These are phyloP conservation scores for Nomada fabriciana DNA, from an alignment of 2,888 invertebrate genomes.

Conservation along the genomic window DNA sequence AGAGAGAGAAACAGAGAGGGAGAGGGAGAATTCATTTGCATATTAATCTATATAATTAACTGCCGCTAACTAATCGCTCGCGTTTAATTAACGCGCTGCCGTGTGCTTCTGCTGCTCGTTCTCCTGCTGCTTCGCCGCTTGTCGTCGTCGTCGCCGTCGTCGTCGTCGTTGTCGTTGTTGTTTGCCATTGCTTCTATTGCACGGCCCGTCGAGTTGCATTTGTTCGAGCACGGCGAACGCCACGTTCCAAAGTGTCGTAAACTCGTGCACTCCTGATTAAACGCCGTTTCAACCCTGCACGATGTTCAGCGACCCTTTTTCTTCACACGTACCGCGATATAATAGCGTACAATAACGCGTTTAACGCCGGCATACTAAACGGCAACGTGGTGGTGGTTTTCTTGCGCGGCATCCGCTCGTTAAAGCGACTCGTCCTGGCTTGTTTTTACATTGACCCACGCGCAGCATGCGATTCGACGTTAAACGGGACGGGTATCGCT, in stretches of 20 bases:
- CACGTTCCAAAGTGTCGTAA: conserved; percentile 62
- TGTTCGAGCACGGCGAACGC: conserved; percentile 54
- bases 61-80: conserved; percentile 72
- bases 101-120: conserved; percentile 14
- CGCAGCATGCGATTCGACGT: conserved; percentile 53
- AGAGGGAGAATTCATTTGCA: conserved; percentile 65
- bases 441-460: conserved; percentile 46
- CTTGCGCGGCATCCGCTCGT: conserved; percentile 54
- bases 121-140: conserved; percentile 5
- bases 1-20: not conserved
- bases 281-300: conserved; percentile 35
- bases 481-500: conserved; percentile 49
- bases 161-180: not conserved
- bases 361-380: not conserved
- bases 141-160: not conserved
- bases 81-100: conserved; percentile 71
- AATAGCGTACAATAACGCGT: conserved; percentile 35
- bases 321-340: conserved; percentile 15
- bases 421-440: conserved; percentile 46
- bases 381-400: conserved; percentile 36
- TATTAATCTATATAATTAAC: conserved; percentile 78
- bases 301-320: conserved; percentile 19
- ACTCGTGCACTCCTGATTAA: conserved; percentile 52
- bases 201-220: conserved; percentile 41
- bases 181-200: conserved; percentile 32